Conservation (phyloP, 2,113 vertebrate species). For the Merops nubicus region DNA sequence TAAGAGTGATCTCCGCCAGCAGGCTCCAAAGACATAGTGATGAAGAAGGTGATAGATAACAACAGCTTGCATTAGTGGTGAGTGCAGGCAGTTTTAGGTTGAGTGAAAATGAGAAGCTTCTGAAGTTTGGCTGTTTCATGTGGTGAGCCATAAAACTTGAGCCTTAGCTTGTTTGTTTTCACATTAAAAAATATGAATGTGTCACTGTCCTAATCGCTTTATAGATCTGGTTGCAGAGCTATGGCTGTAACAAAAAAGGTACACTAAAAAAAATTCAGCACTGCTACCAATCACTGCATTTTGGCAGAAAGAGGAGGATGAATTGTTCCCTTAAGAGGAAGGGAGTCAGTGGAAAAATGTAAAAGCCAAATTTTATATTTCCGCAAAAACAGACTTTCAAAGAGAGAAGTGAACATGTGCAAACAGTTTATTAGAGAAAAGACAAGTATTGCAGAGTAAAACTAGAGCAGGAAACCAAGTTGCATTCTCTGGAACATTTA, state of each 20-base stretch:
- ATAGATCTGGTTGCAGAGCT: neutral
- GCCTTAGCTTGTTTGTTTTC: conserved; percentile 3
- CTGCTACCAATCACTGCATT: neutral
- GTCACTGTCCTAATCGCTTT: neutral
- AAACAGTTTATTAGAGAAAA: neutral
- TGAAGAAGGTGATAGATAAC: neutral
- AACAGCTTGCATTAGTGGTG: neutral
- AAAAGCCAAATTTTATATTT: neutral
- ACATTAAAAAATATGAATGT: neutral
- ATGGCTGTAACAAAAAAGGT: neutral
- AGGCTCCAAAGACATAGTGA: neutral
- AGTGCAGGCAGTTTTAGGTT: neutral
- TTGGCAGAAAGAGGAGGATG: neutral
- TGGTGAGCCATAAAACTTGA: neutral
- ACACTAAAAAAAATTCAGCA: neutral
- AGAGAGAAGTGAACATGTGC: neutral
- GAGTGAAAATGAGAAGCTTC: neutral
- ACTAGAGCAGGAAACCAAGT: neutral
- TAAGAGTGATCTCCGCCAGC: neutral
- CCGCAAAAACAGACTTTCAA: neutral
- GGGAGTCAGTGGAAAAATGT: neutral
- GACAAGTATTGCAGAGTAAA: neutral
- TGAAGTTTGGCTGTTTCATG: neutral
- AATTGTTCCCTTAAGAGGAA: conserved; percentile 11
- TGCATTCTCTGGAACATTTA: neutral